Evolutionary conservation across 2,888 invertebrate species (phyloP).

Genomic region (Drosophila hamatofila): DNA sequence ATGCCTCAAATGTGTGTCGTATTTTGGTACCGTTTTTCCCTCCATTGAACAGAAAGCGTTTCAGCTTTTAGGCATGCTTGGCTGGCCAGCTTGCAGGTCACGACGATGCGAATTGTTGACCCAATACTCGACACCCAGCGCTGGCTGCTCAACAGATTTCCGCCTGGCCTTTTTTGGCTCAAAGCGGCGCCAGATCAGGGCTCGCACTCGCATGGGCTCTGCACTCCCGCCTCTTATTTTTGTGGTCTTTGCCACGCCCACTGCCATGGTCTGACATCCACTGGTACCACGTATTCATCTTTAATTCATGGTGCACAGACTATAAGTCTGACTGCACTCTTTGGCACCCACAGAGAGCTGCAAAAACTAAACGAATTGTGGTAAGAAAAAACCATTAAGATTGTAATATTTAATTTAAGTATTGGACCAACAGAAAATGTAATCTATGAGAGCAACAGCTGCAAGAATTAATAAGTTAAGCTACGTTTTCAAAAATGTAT

Average conservation of each 20-base stretch:
- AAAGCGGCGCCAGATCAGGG: constrained; percentile 41
- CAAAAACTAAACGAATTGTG: constrained; percentile 7
- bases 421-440: background rate
- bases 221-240: constrained; percentile 50
- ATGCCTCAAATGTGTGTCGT: constrained; percentile 71
- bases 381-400: constrained; percentile 2
- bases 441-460: too few relatives aligned
- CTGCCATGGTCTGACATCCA: constrained; percentile 21
- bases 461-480: too few relatives aligned
- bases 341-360: constrained; percentile 11
- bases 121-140: background rate
- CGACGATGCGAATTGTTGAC: background rate
- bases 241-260: constrained; percentile 52
- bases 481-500: too few relatives aligned
- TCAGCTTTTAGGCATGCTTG: constrained; percentile 55
- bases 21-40: constrained; percentile 76
- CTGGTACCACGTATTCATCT: constrained; percentile 59
- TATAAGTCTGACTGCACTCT: constrained; percentile 41
- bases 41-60: constrained; percentile 57
- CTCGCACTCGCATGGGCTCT: constrained; percentile 4
- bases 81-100: constrained; percentile 29
- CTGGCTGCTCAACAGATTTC: constrained; percentile 29
- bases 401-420: background rate
- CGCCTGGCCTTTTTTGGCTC: constrained; percentile 52
- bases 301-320: constrained; percentile 71